Percentiles rank a stretch among this genome's conserved stretches.
Conservation (phyloP, 2,113 vertebrate species). For the Corydoras sp. region DNA sequence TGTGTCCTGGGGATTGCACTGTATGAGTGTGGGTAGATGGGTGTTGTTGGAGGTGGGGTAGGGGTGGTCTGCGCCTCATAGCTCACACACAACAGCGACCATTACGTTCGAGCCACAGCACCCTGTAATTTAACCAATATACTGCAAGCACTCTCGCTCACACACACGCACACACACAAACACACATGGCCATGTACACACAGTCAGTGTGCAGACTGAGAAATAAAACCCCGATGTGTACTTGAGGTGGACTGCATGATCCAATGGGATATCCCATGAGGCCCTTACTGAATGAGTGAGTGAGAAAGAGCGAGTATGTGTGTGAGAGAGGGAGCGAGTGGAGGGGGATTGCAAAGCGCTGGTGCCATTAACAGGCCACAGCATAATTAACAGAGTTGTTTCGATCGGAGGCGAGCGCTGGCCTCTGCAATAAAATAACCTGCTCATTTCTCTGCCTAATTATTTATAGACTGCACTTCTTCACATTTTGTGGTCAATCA, state of each 20-base stretch:
- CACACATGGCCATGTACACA: slow-evolving; percentile 6
- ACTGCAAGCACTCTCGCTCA: slow-evolving; percentile 43
- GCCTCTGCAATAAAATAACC: slow-evolving; percentile 56
- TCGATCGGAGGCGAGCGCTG: slow-evolving; percentile 50
- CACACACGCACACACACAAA: slow-evolving; percentile 26
- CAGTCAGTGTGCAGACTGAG: slow-evolving; percentile 3
- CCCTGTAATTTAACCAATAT: slow-evolving; percentile 66
- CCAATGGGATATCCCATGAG: slow-evolving; percentile 42
- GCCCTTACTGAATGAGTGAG: slow-evolving; percentile 17
- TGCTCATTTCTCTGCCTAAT: slow-evolving; percentile 62
- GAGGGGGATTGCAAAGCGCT: slow-evolving; percentile 35
- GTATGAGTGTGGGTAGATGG: slow-evolving; percentile 30
- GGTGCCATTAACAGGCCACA: slow-evolving; percentile 53
- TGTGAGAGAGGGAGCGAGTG: slow-evolving; percentile 21
- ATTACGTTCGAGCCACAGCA: slow-evolving; percentile 63
- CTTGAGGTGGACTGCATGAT: slow-evolving; percentile 48
- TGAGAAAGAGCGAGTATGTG: slow-evolving; percentile 24
- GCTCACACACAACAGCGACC: slow-evolving; percentile 55
- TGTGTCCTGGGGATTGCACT: slow-evolving; percentile 40
- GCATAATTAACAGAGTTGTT: slow-evolving; percentile 62
- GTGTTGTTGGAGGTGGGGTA: slow-evolving; percentile 21
- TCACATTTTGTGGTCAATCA: slow-evolving; percentile 63
- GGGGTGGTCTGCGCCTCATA: no score
- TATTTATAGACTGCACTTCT: slow-evolving; percentile 67
- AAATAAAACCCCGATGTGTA: slow-evolving; percentile 40